Percentiles rank a stretch among this genome's conserved stretches.
phyloP scores from a whole-genome alignment of 2,797 vertebrate genomes.

The Anableps anableps region DNA sequence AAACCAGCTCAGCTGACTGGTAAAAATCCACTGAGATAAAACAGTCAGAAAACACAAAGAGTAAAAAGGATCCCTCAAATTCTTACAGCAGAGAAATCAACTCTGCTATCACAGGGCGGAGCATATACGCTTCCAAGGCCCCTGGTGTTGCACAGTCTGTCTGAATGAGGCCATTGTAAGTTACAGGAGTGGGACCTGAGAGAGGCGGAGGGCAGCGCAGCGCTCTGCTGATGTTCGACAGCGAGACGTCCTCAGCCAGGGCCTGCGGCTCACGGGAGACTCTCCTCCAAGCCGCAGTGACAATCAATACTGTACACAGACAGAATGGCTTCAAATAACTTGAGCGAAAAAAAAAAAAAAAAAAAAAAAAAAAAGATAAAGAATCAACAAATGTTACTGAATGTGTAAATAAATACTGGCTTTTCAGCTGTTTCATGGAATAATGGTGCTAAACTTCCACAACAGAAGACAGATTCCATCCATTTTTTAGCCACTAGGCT shows the following conservation, averaged over 20 bases:
- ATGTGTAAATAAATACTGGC: neutral
- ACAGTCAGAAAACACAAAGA: neutral
- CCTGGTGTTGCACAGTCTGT: constrained; percentile 28
- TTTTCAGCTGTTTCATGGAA: neutral
- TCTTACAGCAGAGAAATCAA: neutral
- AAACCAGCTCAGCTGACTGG: neutral
- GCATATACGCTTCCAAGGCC: constrained; percentile 40
- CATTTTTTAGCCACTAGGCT: neutral
- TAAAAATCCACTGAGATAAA: neutral
- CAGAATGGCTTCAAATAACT: too few relatives aligned
- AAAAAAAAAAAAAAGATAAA: too few relatives aligned
- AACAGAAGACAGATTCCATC: too few relatives aligned
- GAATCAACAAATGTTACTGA: too few relatives aligned
- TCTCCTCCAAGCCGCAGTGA: neutral
- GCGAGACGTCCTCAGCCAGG: too few relatives aligned
- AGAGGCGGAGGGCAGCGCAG: constrained; percentile 59
- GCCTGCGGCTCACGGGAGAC: neutral
- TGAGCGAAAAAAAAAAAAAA: too few relatives aligned
- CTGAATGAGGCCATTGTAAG: constrained; percentile 75
- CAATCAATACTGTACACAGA: neutral
- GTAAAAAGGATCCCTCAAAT: neutral
- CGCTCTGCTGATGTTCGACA: too few relatives aligned
- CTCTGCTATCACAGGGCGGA: constrained; percentile 23
- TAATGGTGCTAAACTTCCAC: neutral
- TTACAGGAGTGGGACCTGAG: constrained; percentile 49